Percentiles rank a stretch among this genome's conserved stretches.
Evolutionary conservation across 1,140 invertebrate genomes (phyloP).

Genomic region (Diachasmimorpha longicaudata): DNA sequence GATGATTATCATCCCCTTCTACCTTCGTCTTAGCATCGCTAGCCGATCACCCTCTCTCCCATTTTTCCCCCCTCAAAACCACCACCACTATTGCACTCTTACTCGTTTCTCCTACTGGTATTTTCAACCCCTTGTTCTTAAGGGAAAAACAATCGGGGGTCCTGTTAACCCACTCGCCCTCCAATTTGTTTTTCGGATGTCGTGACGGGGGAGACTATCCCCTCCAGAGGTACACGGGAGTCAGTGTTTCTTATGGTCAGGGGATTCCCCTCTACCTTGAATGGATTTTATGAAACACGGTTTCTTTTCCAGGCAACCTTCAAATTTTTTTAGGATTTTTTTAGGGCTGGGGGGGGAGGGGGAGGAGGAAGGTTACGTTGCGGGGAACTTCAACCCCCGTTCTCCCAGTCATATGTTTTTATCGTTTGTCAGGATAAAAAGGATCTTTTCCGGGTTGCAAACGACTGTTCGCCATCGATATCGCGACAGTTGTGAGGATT

Average conservation of each 20-base stretch:
- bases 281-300: not conserved
- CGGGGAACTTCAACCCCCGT: no score
- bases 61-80: no score
- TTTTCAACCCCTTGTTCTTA: conserved; percentile 45
- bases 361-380: not conserved
- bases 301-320: conserved; percentile 41
- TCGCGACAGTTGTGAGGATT: no score
- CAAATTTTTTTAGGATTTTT: conserved; percentile 26
- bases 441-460: no score
- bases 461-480: no score
- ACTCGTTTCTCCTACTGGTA: not conserved
- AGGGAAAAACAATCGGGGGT: conserved; percentile 62
- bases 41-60: no score
- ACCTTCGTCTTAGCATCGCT: conserved; percentile 10
- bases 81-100: conserved; percentile 8
- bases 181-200: conserved; percentile 24
- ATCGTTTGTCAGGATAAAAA: no score
- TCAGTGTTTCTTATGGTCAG: not conserved
- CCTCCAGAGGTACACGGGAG: not conserved
- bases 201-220: not conserved
- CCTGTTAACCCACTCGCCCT: conserved; percentile 53
- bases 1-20: no score
- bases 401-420: no score
- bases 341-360: not conserved
- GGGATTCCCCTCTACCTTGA: conserved; percentile 7